Percentiles rank a stretch among this genome's conserved stretches.
phyloP scores from a whole-genome alignment of 2,888 invertebrate genomes.

The Ferdinandea cuprea region DNA sequence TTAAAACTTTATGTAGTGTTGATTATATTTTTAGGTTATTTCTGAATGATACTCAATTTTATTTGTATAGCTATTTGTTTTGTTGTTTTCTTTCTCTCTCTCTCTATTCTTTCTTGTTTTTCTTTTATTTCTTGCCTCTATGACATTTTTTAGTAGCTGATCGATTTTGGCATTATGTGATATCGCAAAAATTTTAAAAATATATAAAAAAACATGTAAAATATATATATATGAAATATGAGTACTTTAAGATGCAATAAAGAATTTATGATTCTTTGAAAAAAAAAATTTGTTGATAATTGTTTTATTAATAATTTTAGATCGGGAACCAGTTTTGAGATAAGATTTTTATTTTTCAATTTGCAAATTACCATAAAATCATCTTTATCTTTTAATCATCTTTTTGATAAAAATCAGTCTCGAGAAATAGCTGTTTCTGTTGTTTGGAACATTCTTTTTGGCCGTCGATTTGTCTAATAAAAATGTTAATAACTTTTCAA shows the following conservation, averaged over 20 bases:
- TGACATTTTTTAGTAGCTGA: constrained; percentile 54
- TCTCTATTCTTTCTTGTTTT: constrained; percentile 17
- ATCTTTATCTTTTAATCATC: no score
- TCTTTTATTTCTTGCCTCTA: constrained; percentile 10
- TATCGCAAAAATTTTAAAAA: constrained; percentile 78
- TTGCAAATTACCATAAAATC: no score
- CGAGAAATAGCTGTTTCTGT: no score
- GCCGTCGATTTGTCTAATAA: no score
- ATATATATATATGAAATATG: constrained; percentile 79
- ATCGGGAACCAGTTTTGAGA: constrained; percentile 17
- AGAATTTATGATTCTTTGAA: constrained; percentile 82
- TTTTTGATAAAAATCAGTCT: no score
- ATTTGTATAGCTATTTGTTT: constrained; percentile 1
- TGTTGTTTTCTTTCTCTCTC: constrained; percentile 1
- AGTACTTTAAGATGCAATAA: constrained; percentile 79
- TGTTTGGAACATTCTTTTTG: no score
- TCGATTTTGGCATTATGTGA: constrained; percentile 81
- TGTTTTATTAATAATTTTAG: constrained; percentile 4
- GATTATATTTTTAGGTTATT: constrained; percentile 42
- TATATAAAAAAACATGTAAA: constrained; percentile 75
- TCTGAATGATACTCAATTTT: constrained; percentile 69
- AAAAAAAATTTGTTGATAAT: constrained; percentile 60
- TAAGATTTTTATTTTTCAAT: constrained; percentile 7
- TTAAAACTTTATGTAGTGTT: constrained; percentile 29
- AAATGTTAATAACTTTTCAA: no score